Conservation (phyloP, 1,140 invertebrate genomes). For the Scaptodrosophila lebanonensis region DNA sequence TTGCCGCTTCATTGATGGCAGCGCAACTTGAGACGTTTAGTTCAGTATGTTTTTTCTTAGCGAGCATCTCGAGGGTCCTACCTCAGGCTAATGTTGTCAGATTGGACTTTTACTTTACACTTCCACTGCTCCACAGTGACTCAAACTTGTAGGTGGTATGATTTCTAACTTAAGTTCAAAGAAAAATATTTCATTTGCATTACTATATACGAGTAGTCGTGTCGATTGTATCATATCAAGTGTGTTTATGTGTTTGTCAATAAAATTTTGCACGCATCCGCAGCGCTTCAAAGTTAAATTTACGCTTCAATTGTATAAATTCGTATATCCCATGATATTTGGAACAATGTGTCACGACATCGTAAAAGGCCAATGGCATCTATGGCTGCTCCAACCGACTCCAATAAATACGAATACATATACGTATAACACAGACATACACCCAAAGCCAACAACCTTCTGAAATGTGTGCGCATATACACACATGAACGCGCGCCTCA, state of each 20-base stretch:
- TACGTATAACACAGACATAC: slow-evolving; percentile 34
- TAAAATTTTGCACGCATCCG: slow-evolving; percentile 63
- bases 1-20: not conserved
- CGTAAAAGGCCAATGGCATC: slow-evolving; percentile 27
- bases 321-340: slow-evolving; percentile 57
- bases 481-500: not conserved
- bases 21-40: too few relatives aligned
- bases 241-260: slow-evolving; percentile 20
- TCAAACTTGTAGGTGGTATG: too few relatives aligned
- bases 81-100: too few relatives aligned
- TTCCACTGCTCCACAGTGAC: too few relatives aligned
- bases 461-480: not conserved
- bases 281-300: slow-evolving; percentile 59
- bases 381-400: not conserved
- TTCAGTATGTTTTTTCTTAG: too few relatives aligned
- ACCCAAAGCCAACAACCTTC: slow-evolving; percentile 19
- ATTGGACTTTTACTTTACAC: too few relatives aligned
- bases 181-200: too few relatives aligned
- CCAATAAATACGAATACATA: slow-evolving; percentile 13
- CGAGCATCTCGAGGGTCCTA: too few relatives aligned
- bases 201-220: too few relatives aligned
- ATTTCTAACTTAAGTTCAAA: too few relatives aligned
- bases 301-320: slow-evolving; percentile 70
- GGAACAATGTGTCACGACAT: slow-evolving; percentile 69
- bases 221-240: slow-evolving; percentile 15